These are phyloP conservation scores for Chaetoderma sp. DNA, from an alignment of 2,888 invertebrate species.

Conservation along the genomic window DNA sequence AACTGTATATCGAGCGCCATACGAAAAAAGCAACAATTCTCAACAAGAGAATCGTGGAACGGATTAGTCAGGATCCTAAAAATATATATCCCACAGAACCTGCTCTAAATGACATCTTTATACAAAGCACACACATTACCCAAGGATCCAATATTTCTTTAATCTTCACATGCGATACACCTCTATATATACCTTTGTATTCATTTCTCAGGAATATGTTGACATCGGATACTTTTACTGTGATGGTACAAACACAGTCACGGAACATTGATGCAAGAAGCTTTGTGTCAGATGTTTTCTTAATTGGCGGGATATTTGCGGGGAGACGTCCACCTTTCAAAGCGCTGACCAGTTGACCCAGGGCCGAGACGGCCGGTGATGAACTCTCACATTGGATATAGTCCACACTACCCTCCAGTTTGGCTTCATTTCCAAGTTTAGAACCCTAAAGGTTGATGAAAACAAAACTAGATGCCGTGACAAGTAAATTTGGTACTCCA, in stretches of 20 bases:
- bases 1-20: no score
- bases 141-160: no score
- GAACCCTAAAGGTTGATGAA: conserved; percentile 41
- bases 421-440: conserved; percentile 49
- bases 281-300: not conserved
- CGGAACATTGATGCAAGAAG: not conserved
- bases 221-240: conserved; percentile 46
- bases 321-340: conserved; percentile 32
- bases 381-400: conserved; percentile 64
- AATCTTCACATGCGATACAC: no score
- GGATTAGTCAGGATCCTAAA: no score
- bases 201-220: conserved; percentile 55
- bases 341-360: conserved; percentile 46
- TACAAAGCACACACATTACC: no score
- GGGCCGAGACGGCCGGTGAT: conserved; percentile 44
- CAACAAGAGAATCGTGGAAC: no score
- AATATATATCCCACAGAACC: no score
- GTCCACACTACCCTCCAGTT: conserved; percentile 54
- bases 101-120: no score
- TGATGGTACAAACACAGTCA: conserved; percentile 20
- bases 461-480: not conserved
- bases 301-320: not conserved
- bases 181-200: conserved; percentile 46
- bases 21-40: no score
- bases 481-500: not conserved